phyloP scores from a whole-genome alignment of 2,888 invertebrate genomes.

The Idaea aversata region DNA sequence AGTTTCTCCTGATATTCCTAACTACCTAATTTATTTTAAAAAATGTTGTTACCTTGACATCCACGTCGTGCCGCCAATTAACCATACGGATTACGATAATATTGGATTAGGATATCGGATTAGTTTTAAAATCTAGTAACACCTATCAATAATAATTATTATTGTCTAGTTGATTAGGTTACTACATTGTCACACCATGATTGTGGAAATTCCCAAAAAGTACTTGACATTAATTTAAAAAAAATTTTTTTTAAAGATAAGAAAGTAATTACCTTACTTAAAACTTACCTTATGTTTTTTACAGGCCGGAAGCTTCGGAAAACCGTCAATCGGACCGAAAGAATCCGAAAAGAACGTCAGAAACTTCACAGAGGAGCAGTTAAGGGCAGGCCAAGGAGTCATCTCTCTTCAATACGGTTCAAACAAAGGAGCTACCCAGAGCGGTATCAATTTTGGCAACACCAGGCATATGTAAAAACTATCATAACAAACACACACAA shows the following conservation, averaged over 20 bases:
- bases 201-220: background rate
- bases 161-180: background rate
- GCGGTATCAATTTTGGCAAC: conserved; percentile 98
- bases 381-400: conserved; percentile 94
- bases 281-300: too few relatives aligned
- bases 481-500: background rate
- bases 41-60: background rate
- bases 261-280: too few relatives aligned
- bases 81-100: too few relatives aligned
- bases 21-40: background rate
- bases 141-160: background rate
- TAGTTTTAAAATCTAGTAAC: background rate
- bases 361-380: conserved; percentile 95
- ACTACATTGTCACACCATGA: background rate
- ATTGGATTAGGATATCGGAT: background rate
- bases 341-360: conserved; percentile 97
- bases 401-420: conserved; percentile 98
- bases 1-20: too few relatives aligned
- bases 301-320: conserved; percentile 89
- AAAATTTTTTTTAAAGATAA: too few relatives aligned
- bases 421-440: conserved; percentile 98
- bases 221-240: background rate
- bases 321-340: conserved; percentile 96
- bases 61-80: background rate
- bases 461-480: conserved; percentile 94